Evolutionary conservation across 2,888 invertebrate species (phyloP).

Genomic region (Onthophagus sagittarius): DNA sequence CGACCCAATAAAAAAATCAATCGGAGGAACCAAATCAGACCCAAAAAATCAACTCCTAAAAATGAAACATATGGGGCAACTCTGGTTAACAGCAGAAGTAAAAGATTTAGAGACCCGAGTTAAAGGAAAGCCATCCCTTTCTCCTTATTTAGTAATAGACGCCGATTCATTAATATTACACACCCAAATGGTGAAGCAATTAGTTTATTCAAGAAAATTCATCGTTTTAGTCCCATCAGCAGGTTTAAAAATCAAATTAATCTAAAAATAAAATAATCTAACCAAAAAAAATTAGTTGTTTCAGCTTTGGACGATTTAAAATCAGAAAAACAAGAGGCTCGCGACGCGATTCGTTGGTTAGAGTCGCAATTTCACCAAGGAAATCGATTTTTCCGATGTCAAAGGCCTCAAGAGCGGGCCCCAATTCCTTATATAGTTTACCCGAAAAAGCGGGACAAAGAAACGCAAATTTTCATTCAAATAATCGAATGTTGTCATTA

Average conservation of each 20-base stretch:
- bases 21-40: slow-evolving; percentile 17
- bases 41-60: slow-evolving; percentile 55
- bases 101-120: slow-evolving; percentile 76
- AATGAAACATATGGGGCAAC: slow-evolving; percentile 81
- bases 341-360: slow-evolving; percentile 92
- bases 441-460: slow-evolving; percentile 72
- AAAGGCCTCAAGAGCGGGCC: slow-evolving; percentile 76
- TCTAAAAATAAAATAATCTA: background rate
- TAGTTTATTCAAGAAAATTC: slow-evolving; percentile 79
- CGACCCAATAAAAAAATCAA: slow-evolving; percentile 17
- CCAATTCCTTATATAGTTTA: slow-evolving; percentile 69
- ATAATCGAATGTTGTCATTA: slow-evolving; percentile 82
- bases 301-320: slow-evolving; percentile 86
- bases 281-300: slow-evolving; percentile 60
- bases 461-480: slow-evolving; percentile 71
- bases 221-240: slow-evolving; percentile 84
- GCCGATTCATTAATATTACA: slow-evolving; percentile 74
- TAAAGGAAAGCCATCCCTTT: slow-evolving; percentile 57
- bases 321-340: slow-evolving; percentile 75
- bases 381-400: slow-evolving; percentile 81
- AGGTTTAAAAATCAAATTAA: slow-evolving; percentile 57
- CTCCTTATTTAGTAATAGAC: slow-evolving; percentile 87
- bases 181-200: slow-evolving; percentile 73
- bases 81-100: slow-evolving; percentile 87
- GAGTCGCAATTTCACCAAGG: slow-evolving; percentile 84